Base-by-base conservation (phyloP, 2,888 invertebrate species). In the Cephus runcator region DNA sequence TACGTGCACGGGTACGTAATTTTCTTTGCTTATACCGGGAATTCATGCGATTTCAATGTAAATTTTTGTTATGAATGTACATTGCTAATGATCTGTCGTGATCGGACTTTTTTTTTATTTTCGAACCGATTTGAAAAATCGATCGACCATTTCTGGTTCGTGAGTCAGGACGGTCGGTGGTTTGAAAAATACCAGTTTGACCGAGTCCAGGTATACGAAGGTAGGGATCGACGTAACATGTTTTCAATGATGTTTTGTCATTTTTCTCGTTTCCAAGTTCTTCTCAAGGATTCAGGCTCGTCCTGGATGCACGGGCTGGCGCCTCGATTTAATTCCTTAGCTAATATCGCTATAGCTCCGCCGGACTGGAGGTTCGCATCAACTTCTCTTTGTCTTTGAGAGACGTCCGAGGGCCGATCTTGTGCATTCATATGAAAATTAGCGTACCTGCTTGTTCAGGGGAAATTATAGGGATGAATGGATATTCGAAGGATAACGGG, bases 11-110 rank as follows among this genome's bases (percentile, higher is more conserved):
- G 23, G 56, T 56, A 56, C 23, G 56, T 56, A 23, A 9, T 56
- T 23, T 23, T 23, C 23, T 56, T 40, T 23, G 15, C 40, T 40
- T 9, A 23, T 15, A 15, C 15, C 9, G 69, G 79, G 79, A 80
- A 80, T 75, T 71, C 33, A 71, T 23, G 69, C 34, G 77, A 80
- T 80, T 77, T 79, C 34, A 71, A 79, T 79, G 74, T 74, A 75
- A 73, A 80, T 80, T 75, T 79, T 69, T 77, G 73, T 56, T 56
- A 9, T 0, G 23, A 23, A 56, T 56, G 23, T 23, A 56, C 23
- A 9, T 23, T 23, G 15, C 6, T 23, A 56, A 56, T 56, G 23
- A 56, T 56, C 56, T 23, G 9, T 23, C 23, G 23, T 56, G 23
- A 23, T 9, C 9, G 56, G 23, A 23, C 2, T 56, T 23, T 56